Percentiles rank a stretch among this genome's conserved stretches.
These are phyloP conservation scores for Motacilla alba DNA, from an alignment of 2,113 vertebrate genomes.

Conservation along the genomic window DNA sequence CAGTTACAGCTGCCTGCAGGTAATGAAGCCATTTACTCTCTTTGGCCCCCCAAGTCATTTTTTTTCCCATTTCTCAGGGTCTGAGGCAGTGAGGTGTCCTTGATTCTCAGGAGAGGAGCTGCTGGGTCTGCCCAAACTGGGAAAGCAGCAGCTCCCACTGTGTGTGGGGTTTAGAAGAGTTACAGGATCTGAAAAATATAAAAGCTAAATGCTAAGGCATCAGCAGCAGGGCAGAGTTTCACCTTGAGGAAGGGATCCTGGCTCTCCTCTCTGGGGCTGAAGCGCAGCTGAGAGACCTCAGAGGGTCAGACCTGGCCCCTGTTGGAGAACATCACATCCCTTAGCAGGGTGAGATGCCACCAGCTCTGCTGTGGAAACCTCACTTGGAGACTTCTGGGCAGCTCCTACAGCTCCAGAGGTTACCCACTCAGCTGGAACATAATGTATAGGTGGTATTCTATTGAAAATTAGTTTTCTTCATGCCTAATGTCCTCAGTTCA, in stretches of 20 bases:
- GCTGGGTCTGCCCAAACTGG: background rate
- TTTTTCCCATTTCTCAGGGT: background rate
- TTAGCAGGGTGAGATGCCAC: background rate
- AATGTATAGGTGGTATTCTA: background rate
- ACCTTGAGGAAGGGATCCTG: background rate
- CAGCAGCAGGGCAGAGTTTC: background rate
- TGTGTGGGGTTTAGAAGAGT: rapidly evolving
- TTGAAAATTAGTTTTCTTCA: background rate
- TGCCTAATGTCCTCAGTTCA: background rate
- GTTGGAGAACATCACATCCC: too few relatives aligned
- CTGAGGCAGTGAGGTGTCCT: background rate
- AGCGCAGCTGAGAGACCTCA: background rate
- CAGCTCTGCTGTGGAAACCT: background rate
- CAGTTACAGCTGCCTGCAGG: background rate
- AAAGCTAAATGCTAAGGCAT: too few relatives aligned
- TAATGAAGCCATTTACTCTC: background rate
- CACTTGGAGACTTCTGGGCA: background rate
- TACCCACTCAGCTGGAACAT: background rate
- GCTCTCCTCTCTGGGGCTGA: background rate
- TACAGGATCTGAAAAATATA: rapidly evolving
- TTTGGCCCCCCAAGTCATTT: background rate
- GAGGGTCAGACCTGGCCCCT: background rate
- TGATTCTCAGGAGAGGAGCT: background rate
- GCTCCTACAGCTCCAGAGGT: background rate
- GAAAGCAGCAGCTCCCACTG: background rate